These are phyloP conservation scores for Achroia grisella DNA, from an alignment of 1,140 invertebrate species.

Conservation along the genomic window DNA sequence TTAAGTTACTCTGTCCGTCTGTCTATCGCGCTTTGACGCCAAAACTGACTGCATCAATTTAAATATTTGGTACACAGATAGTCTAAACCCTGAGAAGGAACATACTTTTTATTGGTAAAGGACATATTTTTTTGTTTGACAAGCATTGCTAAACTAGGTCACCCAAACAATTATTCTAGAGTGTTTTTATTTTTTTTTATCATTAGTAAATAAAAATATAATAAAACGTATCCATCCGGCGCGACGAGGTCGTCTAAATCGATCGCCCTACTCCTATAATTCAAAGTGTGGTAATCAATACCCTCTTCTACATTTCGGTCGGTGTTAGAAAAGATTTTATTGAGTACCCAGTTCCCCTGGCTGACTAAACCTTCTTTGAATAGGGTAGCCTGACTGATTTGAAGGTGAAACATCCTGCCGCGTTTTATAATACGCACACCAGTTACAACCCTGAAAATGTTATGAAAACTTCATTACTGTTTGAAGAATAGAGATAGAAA, in stretches of 20 bases:
- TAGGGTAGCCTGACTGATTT: slow-evolving; percentile 85
- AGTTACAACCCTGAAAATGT: slow-evolving; percentile 83
- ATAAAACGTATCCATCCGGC: slow-evolving; percentile 77
- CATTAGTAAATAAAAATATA: too few relatives aligned
- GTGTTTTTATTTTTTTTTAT: too few relatives aligned
- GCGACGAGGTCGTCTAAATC: slow-evolving; percentile 87
- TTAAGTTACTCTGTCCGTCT: too few relatives aligned
- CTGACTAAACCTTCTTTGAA: slow-evolving; percentile 77
- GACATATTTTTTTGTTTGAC: too few relatives aligned
- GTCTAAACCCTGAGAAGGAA: too few relatives aligned
- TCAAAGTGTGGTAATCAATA: slow-evolving; percentile 82
- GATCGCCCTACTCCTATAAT: slow-evolving; percentile 82
- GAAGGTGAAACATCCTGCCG: slow-evolving; percentile 85
- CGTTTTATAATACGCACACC: slow-evolving; percentile 83
- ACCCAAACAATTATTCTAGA: slow-evolving; percentile 77
- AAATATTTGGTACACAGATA: too few relatives aligned
- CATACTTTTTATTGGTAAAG: too few relatives aligned
- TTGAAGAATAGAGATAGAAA: too few relatives aligned
- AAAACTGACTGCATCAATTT: too few relatives aligned
- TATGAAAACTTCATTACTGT: too few relatives aligned
- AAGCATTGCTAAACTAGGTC: background rate
- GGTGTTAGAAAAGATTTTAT: slow-evolving; percentile 72
- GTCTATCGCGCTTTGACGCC: too few relatives aligned
- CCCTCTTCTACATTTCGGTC: slow-evolving; percentile 70
- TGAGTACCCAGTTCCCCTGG: slow-evolving; percentile 78